A percentile compares a stretch with the other conserved stretches of the same genome.
Conservation (phyloP, 2,797 vertebrate genomes). For the Manis pentadactyla region DNA sequence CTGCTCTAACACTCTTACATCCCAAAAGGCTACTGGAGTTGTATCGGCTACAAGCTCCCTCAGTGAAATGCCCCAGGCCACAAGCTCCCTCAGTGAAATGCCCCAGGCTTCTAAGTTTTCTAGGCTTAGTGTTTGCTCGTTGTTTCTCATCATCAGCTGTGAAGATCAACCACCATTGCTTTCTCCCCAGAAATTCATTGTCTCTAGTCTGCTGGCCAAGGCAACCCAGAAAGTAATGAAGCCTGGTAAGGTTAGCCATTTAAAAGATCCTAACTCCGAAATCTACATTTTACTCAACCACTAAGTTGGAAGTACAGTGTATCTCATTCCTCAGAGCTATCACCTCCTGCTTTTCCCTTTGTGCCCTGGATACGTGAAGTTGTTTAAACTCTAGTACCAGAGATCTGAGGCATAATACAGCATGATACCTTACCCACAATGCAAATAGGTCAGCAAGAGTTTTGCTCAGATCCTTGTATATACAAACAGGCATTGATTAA, state of each 20-base stretch:
- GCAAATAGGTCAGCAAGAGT: neutral
- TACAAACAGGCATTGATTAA: neutral
- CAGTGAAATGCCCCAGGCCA: neutral
- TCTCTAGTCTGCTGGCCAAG: neutral
- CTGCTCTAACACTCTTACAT: neutral
- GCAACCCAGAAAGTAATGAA: neutral
- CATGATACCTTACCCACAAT: neutral
- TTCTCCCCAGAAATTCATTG: neutral
- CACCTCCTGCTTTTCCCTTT: neutral
- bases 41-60: neutral
- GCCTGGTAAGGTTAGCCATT: neutral
- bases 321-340: neutral
- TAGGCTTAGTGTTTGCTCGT: neutral
- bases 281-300: neutral
- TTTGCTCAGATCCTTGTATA: neutral
- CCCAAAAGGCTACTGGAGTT: neutral
- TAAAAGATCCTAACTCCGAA: neutral
- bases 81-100: neutral
- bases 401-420: neutral
- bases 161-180: neutral
- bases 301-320: neutral
- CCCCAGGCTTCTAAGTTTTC: neutral
- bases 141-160: neutral
- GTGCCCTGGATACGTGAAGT: neutral
- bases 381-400: neutral